Evolutionary conservation across 2,797 vertebrate species (phyloP).

Genomic region (Gastrophryne carolinensis): DNA sequence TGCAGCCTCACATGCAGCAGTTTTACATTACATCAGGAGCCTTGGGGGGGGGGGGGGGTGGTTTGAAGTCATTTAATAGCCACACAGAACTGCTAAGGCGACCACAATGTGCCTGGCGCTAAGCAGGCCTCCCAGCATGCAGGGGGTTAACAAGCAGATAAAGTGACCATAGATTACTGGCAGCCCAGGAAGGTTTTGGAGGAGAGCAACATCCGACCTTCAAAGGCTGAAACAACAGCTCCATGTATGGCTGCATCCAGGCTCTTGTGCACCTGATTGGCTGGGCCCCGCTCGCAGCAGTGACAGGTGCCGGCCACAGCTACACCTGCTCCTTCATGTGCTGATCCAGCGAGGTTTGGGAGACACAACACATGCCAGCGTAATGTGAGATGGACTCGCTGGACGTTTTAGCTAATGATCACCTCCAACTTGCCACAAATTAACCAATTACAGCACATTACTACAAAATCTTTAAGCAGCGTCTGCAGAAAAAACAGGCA

Average conservation of each 20-base stretch:
- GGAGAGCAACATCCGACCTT: constrained; percentile 61
- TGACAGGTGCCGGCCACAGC: constrained; percentile 55
- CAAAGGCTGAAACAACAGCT: constrained; percentile 53
- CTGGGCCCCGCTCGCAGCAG: constrained; percentile 1
- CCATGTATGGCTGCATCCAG: constrained; percentile 65
- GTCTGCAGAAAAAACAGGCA: background rate
- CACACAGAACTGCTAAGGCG: constrained; percentile 1
- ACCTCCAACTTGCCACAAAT: constrained; percentile 59
- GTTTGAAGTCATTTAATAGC: constrained; percentile 10
- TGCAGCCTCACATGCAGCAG: background rate
- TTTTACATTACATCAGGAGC: background rate
- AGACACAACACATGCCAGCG: constrained; percentile 52
- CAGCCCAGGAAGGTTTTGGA: constrained; percentile 56
- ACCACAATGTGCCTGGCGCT: constrained; percentile 36
- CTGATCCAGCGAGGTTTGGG: constrained; percentile 55
- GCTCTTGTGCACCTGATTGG: constrained; percentile 59
- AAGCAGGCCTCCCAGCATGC: constrained; percentile 47
- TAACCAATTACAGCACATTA: constrained; percentile 28
- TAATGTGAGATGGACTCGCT: constrained; percentile 62
- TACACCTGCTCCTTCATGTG: constrained; percentile 61
- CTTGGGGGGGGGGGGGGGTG: background rate
- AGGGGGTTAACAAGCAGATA: constrained; percentile 64
- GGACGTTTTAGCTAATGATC: constrained; percentile 52
- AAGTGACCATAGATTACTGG: constrained; percentile 57
- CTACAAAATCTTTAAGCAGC: constrained; percentile 11